Evolutionary conservation across 2,797 vertebrate genomes (phyloP), one percentile per base, ranked within the genome.

Genomic region (Aeoliscus strigatus): DNA sequence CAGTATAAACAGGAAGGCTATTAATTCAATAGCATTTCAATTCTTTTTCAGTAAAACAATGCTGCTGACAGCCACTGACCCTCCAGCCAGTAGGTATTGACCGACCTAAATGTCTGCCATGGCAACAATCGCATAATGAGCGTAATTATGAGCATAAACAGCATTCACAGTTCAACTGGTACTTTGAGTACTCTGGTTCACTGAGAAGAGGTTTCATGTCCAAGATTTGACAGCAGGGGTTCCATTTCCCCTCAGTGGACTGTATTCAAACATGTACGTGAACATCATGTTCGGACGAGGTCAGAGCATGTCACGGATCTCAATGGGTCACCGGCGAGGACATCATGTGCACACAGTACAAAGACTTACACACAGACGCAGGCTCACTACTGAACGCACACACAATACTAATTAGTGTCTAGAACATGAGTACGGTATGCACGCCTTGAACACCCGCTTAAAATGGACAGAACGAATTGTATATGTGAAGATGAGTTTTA

Each of bases 291-390:
- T 60, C 56, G 43, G n/a, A 54, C 2, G 5, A 12, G 9, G 16
- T 12, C 7, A 18, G 12, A 24, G 29, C 21, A 69, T 11, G 15
- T 18, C 23, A 28, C 16, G 3, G 18, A 3, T 21, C 50, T 59
- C 60, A 66, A 40, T 39, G 35, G 23, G 27, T 12, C 11, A 28
- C 23, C 2, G 10, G 39, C 43, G 51, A 27, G 75, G 25, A 76
- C 66, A 66, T 21, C 2, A 27, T 68, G 68, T 71, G 14, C 61
- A 37, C 34, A 37, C 24, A 25, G 32, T 37, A 69, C 58, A 65
- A 75, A 73, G 52, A 58, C 37, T 32, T 9, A 30, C 26, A 60
- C 28, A 27, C 33, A 47, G 27, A 36, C 26, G 44, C 8, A 41
- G 33, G 23, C 32, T 31, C 17, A 53, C 38, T 33, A 33, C 13